phyloP scores from a whole-genome alignment of 2,797 vertebrate genomes.

The Paratrypauchen microcephalus region DNA sequence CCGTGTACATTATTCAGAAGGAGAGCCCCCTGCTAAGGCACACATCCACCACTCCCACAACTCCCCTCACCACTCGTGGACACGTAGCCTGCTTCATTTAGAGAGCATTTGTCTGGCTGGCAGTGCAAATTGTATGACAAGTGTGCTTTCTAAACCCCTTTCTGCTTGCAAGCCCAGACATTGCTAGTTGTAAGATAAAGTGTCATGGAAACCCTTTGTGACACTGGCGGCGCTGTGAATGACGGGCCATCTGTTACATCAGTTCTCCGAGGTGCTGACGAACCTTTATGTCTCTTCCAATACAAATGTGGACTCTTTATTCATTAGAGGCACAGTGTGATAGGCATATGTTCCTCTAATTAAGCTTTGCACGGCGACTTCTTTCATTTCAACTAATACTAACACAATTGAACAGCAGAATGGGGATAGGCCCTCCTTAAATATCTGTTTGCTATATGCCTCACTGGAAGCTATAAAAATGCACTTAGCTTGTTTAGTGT shows the following conservation, averaged over 20 bases:
- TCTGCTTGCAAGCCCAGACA: slow-evolving; percentile 20
- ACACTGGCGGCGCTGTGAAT: slow-evolving; percentile 26
- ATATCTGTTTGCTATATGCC: background rate
- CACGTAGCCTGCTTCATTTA: background rate
- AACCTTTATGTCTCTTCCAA: slow-evolving; percentile 25
- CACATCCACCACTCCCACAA: slow-evolving; percentile 4
- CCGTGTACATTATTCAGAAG: slow-evolving; percentile 41
- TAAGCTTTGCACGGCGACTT: background rate
- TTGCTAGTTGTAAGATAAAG: slow-evolving; percentile 27
- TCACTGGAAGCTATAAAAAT: background rate
- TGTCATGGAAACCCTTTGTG: slow-evolving; percentile 28
- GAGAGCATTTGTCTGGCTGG: slow-evolving; percentile 6
- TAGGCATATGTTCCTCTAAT: slow-evolving; percentile 17
- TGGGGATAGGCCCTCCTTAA: slow-evolving; percentile 4
- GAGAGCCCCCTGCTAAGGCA: slow-evolving; percentile 5
- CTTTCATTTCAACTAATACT: slow-evolving; percentile 5
- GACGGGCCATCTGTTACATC: slow-evolving; percentile 38
- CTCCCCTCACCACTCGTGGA: background rate
- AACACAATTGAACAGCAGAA: background rate
- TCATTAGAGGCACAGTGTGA: slow-evolving; percentile 13
- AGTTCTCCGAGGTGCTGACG: slow-evolving; percentile 36
- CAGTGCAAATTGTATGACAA: background rate
- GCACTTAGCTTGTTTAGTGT: slow-evolving; percentile 15
- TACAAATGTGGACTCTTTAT: slow-evolving; percentile 25
- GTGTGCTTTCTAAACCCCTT: slow-evolving; percentile 19